These are phyloP conservation scores for Poecilia picta DNA, from an alignment of 2,797 vertebrate species.

Conservation along the genomic window DNA sequence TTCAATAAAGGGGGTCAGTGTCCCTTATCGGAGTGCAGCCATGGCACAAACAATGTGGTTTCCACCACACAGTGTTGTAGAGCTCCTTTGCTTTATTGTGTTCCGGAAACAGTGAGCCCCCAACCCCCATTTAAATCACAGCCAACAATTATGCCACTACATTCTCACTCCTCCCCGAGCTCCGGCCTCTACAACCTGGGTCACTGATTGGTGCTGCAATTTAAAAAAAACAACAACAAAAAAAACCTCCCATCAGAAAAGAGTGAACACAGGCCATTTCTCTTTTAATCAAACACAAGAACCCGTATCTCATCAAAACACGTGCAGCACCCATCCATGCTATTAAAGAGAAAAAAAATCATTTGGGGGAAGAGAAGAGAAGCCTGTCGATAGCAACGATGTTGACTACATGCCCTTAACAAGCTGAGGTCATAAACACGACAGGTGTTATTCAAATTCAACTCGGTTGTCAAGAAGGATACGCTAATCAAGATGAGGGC, in stretches of 20 bases:
- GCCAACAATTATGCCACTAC: conserved; percentile 65
- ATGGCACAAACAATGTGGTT: conserved; percentile 65
- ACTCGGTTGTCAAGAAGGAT: conserved; percentile 52
- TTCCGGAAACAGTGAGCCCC: conserved; percentile 69
- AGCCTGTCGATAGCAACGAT: conserved; percentile 31
- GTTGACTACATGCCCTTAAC: conserved; percentile 10
- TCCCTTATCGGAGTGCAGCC: conserved; percentile 72
- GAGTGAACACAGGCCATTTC: conserved; percentile 52
- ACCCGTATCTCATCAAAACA: conserved; percentile 37
- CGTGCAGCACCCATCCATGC: conserved; percentile 12
- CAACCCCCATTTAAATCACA: conserved; percentile 64
- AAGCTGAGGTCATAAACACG: conserved; percentile 46
- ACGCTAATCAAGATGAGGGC: conserved; percentile 29
- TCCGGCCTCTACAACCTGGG: conserved; percentile 50
- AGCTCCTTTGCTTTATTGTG: conserved; percentile 69
- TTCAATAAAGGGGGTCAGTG: conserved; percentile 47
- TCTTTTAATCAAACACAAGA: conserved; percentile 64
- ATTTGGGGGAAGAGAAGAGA: conserved; percentile 11
- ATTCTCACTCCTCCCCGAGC: conserved; percentile 51
- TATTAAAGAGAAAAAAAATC: conserved; percentile 27
- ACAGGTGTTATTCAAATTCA: conserved; percentile 42
- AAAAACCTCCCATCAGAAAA: conserved; percentile 53
- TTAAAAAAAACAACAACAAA: background rate
- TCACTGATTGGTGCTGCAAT: conserved; percentile 53
- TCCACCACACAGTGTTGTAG: conserved; percentile 58